Evolutionary conservation across 30 jellyfish, hydroid and myxozoan species (phyloP), one percentile per base, ranked within the genome.

Genomic region (Aurelia sp.): DNA sequence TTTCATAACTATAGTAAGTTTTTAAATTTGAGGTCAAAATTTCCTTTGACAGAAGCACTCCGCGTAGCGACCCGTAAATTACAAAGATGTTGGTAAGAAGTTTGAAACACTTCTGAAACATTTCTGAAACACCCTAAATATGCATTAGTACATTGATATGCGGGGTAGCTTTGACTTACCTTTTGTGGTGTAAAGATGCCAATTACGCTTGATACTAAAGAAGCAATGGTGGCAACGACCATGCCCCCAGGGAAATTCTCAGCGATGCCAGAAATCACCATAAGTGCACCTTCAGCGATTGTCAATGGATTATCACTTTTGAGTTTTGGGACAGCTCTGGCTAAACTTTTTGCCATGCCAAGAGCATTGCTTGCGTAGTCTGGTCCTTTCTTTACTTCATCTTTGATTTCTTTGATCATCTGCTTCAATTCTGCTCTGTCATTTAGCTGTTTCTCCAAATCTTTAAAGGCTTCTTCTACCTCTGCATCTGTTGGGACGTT

Each of bases 251-350:
- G 85, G 61, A 74, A 74, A 74, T 52, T 57, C 17, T 74, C 85
- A 9, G 85, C 73, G 13, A 74, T 55, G 59, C 85, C 85, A 22
- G 85, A 70, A 16, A 74, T 55, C 4, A 74, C 85, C 33, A 58
- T 18, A 2, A 74, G 35, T 2, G 85, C 85, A 41, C 85, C 85
- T 57, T 74, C 85, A 21, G 85, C 85, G 35, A 74, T 71, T 11
- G 85, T 74, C 69, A 74, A 22, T 11, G 41, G 73, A 23, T 74
- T 53, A 64, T 62, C 60, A 40, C 85, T 74, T 55, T 57, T 53
- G 35, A 74, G 50, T 31, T 74, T 74, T 52, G 85, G 85, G 21
- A 74, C 74, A 23, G 85, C 85, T 11, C 74, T 71, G 6, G 85
- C 55, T 13, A 74, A 71, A 3, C 74, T 6, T 57, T 74, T 74